Conservation (phyloP, 35 echinoderm and acorn worm species). For the Apostichopus japonicus region DNA sequence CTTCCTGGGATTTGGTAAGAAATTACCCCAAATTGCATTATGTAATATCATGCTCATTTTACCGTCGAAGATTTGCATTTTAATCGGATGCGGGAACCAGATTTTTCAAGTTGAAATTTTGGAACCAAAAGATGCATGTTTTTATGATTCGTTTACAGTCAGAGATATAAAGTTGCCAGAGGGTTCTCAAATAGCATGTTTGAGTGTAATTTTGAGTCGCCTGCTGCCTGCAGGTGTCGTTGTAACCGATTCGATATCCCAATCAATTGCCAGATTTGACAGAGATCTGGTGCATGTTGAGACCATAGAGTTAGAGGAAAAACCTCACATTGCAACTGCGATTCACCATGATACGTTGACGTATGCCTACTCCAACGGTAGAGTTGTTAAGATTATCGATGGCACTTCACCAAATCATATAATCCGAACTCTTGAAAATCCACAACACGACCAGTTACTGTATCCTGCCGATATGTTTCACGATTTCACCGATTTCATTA, state of each 20-base stretch:
- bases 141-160: neutral
- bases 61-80: neutral
- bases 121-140: neutral
- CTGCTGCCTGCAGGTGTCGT: neutral
- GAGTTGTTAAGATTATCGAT: neutral
- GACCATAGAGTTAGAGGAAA: neutral
- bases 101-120: neutral
- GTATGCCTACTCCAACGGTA: neutral
- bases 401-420: neutral
- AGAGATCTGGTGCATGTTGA: neutral
- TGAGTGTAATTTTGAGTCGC: neutral
- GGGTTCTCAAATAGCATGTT: neutral
- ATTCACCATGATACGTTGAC: neutral
- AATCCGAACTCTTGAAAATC: neutral
- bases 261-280: neutral
- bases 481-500: neutral
- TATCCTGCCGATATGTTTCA: neutral
- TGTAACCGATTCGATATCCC: neutral
- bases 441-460: neutral
- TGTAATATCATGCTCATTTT: neutral
- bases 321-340: neutral
- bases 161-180: neutral
- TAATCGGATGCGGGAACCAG: neutral
- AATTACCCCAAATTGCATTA: neutral
- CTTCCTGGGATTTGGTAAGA: neutral